Percentiles rank a stretch among this genome's conserved stretches.
These are phyloP conservation scores for Rhynchonycteris naso DNA, from an alignment of 2,797 vertebrate genomes.

Conservation along the genomic window DNA sequence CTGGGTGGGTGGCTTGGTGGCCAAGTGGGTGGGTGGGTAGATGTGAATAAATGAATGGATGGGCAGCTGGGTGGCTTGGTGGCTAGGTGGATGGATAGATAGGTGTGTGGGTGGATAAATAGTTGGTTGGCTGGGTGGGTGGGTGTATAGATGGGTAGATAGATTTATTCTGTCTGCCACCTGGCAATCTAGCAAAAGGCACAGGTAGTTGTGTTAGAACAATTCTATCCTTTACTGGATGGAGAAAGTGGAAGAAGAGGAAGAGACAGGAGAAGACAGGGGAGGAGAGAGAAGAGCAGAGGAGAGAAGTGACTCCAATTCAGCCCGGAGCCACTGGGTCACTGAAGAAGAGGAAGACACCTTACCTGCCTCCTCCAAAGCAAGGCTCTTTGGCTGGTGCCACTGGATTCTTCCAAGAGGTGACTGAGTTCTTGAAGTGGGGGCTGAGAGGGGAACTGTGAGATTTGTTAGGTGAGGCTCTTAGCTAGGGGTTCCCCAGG, in stretches of 20 bases:
- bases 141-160: background rate
- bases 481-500: background rate
- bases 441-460: background rate
- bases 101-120: rapidly evolving
- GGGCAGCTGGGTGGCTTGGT: background rate
- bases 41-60: background rate
- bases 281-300: too few species aligned
- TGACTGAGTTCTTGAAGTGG: background rate
- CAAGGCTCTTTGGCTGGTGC: background rate
- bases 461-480: background rate
- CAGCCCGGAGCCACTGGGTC: background rate
- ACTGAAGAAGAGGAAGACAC: background rate
- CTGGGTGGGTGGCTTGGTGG: background rate
- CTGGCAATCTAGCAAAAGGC: background rate
- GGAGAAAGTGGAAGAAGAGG: background rate
- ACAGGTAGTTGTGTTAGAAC: background rate
- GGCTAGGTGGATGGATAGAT: background rate
- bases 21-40: background rate
- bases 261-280: background rate
- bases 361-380: background rate
- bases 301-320: background rate
- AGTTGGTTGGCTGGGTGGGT: background rate
- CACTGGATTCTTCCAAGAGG: background rate
- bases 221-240: background rate
- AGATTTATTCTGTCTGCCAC: background rate